phyloP scores from a whole-genome alignment of 2,113 vertebrate genomes.

The Vicugna pacos region DNA sequence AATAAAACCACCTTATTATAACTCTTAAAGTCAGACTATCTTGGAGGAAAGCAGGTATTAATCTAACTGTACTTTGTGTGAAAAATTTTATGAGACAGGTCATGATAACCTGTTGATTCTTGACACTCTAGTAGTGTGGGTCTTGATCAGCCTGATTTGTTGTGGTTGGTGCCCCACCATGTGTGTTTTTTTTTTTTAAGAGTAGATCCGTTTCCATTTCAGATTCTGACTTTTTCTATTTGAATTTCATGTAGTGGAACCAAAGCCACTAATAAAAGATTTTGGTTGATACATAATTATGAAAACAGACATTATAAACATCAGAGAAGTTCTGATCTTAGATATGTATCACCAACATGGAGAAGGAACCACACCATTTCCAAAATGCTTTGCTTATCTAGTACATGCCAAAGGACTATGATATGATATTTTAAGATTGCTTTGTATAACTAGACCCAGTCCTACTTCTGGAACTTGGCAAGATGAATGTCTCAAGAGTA shows the following conservation, averaged over 20 bases:
- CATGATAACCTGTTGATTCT: not conserved
- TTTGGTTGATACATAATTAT: not conserved
- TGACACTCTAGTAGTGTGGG: not conserved
- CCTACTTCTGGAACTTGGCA: not conserved
- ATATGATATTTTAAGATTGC: not conserved
- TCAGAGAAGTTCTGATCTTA: not conserved
- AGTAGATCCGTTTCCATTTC: constrained; percentile 15
- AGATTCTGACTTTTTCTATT: not conserved
- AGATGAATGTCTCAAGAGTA: not conserved
- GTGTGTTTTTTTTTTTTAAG: not conserved
- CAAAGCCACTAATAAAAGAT: constrained; percentile 17
- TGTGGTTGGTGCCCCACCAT: not conserved
- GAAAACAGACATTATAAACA: not conserved
- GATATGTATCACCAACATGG: not conserved
- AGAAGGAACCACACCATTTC: not conserved
- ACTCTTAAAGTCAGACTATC: constrained; percentile 2
- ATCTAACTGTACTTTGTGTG: not conserved
- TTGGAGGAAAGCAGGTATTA: constrained; percentile 4
- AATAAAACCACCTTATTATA: not conserved
- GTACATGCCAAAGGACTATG: not conserved
- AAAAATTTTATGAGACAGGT: not conserved
- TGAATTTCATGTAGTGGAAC: not conserved
- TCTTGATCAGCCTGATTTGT: not conserved
- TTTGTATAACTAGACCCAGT: not conserved
- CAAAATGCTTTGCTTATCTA: constrained; percentile 33